phyloP scores from a whole-genome alignment of 2,888 invertebrate genomes.

The Harpagoxenus sublaevis region DNA sequence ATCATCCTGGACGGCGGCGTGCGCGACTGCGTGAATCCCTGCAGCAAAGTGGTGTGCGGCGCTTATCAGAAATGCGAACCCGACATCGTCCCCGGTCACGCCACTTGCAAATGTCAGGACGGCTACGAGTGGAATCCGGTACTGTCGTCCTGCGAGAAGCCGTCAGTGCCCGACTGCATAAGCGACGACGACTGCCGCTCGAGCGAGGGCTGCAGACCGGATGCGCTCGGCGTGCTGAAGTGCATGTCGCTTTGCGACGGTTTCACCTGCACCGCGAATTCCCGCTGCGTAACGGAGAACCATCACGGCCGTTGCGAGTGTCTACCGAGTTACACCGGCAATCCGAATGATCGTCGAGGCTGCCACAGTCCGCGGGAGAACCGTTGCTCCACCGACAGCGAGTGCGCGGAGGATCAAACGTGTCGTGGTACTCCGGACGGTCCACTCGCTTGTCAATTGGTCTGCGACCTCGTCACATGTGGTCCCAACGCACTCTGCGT shows the following conservation, averaged over 20 bases:
- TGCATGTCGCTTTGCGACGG: conserved; percentile 93
- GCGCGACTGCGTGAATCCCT: conserved; percentile 92
- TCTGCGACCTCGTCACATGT: conserved; percentile 92
- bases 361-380: conserved; percentile 92
- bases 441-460: conserved; percentile 90
- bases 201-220: conserved; percentile 92
- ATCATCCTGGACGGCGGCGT: conserved; percentile 88
- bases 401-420: conserved; percentile 94
- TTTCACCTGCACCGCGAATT: conserved; percentile 94
- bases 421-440: conserved; percentile 89
- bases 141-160: conserved; percentile 93
- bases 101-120: conserved; percentile 93
- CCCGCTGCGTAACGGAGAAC: conserved; percentile 91
- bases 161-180: conserved; percentile 94
- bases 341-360: conserved; percentile 96
- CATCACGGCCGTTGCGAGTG: conserved; percentile 95
- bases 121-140: conserved; percentile 95
- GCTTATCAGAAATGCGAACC: conserved; percentile 93
- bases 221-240: conserved; percentile 94
- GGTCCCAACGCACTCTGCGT: conserved; percentile 96
- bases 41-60: conserved; percentile 93
- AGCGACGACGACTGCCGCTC: conserved; percentile 91
- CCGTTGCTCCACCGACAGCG: conserved; percentile 92
- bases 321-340: conserved; percentile 93
- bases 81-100: conserved; percentile 88